Evolutionary conservation across 2,113 vertebrate genomes (phyloP).

Genomic region (Catharus bicknelli): DNA sequence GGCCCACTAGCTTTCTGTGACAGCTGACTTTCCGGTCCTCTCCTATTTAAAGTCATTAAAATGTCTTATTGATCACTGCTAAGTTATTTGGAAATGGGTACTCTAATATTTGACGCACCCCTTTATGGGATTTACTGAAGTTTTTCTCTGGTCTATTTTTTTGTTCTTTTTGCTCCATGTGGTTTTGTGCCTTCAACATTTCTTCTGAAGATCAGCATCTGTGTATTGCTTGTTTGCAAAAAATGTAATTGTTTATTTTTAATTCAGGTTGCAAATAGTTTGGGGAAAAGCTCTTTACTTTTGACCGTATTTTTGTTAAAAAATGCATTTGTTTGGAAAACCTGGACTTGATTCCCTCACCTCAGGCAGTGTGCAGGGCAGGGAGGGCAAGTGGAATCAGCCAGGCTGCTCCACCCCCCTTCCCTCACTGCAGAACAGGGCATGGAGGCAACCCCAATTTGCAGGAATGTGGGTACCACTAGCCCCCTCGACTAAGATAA

Average conservation of each 20-base stretch:
- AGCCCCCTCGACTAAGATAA: neutral
- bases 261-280: accelerated
- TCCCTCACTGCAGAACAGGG: neutral
- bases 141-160: neutral
- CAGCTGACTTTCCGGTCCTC: neutral
- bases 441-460: neutral
- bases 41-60: neutral
- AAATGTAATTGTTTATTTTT: neutral
- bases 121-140: neutral
- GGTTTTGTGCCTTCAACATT: neutral
- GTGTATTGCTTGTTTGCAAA: neutral
- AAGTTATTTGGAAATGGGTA: neutral
- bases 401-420: neutral
- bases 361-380: neutral
- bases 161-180: neutral
- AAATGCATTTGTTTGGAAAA: neutral
- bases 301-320: neutral
- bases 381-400: neutral
- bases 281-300: neutral
- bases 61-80: neutral
- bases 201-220: neutral
- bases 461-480: neutral
- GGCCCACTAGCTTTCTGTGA: neutral
- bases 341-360: neutral
- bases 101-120: neutral